These are phyloP conservation scores for Drosophila birchii DNA, from an alignment of 2,888 invertebrate species.

Conservation along the genomic window DNA sequence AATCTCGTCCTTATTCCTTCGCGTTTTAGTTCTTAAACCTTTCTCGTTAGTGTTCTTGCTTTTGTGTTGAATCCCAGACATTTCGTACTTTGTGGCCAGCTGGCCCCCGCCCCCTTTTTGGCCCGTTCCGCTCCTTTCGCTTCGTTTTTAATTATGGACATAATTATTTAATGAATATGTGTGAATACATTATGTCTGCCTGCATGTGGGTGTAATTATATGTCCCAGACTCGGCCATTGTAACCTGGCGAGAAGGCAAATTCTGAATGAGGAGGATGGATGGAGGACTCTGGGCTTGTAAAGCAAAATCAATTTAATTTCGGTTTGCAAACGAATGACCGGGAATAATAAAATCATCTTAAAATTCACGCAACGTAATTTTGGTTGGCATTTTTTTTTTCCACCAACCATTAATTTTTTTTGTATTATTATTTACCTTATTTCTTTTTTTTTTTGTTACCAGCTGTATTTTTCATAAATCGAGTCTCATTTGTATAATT, in stretches of 20 bases:
- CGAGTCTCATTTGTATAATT: constrained; percentile 68
- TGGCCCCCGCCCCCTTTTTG: background rate
- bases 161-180: constrained; percentile 74
- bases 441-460: background rate
- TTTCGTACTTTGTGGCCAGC: background rate
- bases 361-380: constrained; percentile 66
- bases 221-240: constrained; percentile 44
- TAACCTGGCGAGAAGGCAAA: constrained; percentile 17
- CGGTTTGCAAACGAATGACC: constrained; percentile 49
- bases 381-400: constrained; percentile 25
- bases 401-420: constrained; percentile 3
- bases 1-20: background rate
- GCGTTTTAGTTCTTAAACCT: background rate
- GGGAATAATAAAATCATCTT: constrained; percentile 63
- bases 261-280: background rate
- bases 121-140: constrained; percentile 27
- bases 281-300: constrained; percentile 6
- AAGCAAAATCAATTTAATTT: constrained; percentile 72
- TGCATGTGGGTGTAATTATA: constrained; percentile 68
- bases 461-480: constrained; percentile 65
- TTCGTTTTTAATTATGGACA: constrained; percentile 73
- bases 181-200: constrained; percentile 38
- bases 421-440: constrained; percentile 1
- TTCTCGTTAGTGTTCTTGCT: background rate
- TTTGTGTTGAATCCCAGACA: constrained; percentile 5